Percentiles rank a stretch among this genome's conserved stretches.
Conservation (phyloP, 23 tunicate species). For the Trididemnum clinides region DNA sequence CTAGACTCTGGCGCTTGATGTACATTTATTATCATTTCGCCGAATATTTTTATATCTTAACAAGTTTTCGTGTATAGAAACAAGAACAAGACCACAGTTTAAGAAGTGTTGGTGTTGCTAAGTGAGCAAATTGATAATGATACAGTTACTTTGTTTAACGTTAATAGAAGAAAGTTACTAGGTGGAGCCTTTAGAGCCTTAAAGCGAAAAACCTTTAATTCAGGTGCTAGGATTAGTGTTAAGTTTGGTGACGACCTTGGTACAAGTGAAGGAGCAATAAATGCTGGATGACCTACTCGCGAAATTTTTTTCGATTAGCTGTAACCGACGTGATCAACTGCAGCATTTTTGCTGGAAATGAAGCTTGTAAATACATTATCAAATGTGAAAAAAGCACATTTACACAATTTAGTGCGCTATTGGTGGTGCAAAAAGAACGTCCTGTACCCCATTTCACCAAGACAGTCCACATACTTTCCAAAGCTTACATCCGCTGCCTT, state of each 20-base stretch:
- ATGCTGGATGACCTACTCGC: constrained; percentile 44
- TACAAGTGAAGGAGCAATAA: constrained; percentile 24
- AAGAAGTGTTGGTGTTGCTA: too few relatives aligned
- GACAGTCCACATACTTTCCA: too few relatives aligned
- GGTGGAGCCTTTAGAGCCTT: constrained; percentile 27
- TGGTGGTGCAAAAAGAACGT: too few relatives aligned
- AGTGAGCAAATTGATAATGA: constrained; percentile 7
- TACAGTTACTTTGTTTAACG: constrained; percentile 12
- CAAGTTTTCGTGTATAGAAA: too few relatives aligned
- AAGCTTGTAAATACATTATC: background rate
- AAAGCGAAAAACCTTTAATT: background rate
- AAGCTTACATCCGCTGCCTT: too few relatives aligned
- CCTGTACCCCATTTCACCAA: too few relatives aligned
- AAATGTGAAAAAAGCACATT: background rate
- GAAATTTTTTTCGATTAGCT: constrained; percentile 41
- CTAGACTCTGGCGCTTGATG: too few relatives aligned
- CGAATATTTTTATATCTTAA: too few relatives aligned
- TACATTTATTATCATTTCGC: too few relatives aligned
- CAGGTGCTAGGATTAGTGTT: constrained; percentile 32
- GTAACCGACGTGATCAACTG: background rate
- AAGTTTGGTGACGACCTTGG: constrained; percentile 44
- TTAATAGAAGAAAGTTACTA: background rate
- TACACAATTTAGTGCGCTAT: too few relatives aligned
- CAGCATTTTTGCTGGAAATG: constrained; percentile 11
- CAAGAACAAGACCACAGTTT: too few relatives aligned